Base-by-base conservation (phyloP, 92 coral and sea anemone species). In the Phenganax marumi region DNA sequence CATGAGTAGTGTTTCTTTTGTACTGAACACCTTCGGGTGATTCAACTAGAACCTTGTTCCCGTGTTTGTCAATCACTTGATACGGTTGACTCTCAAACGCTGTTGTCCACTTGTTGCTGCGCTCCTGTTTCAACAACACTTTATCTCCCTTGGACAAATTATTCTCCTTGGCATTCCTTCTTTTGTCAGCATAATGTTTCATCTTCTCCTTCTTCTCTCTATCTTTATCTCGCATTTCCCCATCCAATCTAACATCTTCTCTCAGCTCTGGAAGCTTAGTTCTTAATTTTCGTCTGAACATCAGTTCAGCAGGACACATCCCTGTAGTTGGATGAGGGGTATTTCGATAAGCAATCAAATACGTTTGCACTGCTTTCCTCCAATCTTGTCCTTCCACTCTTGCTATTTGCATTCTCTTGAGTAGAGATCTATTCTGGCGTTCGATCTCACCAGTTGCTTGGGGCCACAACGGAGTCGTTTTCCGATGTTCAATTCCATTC, bases 291-390 rank as follows among this genome's bases (percentile, higher is more conserved):
- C 43, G 43, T 33, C 43, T 33, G 61, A 85, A 90, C 52, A 90
- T 51, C 75, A 87, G 57, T 58, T 87, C 85, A 14, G 90, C 85
- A 8, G 88, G 91, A 84, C 87, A 52, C 9, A 84, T 82, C 17
- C 85, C 89, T 51, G 93, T 90, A 6, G 87, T 79, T 48, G 87
- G 76, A 70, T 88, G 89, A 17, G 88, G 89, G 0, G 88, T 88
- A 43, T 58, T 83, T 18, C 87, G 85, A 70, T 88, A 88, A 14
- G 91, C 91, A 51, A 78, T 61, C 66, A 81, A 70, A 75, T 76
- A 87, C 57, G 83, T 87, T 2, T 60, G 56, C 6, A 85, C 85
- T 19, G 43, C 43, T 33, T 33, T 33, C 43, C 2, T 77, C 86
- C 50, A 25, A 53, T 66, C 81, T 76, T 82, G 74, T 80, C 62